A percentile compares a stretch with the other conserved stretches of the same genome.
phyloP scores from a whole-genome alignment of 1,140 invertebrate genomes.

The Pristionchus pacificus region DNA sequence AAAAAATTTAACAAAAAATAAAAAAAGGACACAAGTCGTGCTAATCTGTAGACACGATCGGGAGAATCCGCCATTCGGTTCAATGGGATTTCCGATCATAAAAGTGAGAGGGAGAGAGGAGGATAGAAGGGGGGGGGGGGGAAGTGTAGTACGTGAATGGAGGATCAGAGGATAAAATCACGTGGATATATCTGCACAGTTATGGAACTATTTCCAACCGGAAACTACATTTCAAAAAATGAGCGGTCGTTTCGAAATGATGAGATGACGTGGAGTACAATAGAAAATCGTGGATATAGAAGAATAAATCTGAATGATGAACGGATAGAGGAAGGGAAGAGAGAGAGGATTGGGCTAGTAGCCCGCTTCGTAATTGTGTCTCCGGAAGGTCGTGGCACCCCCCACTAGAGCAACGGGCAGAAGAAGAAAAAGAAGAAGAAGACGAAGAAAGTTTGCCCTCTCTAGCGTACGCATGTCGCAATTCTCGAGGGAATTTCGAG shows the following conservation, averaged over 20 bases:
- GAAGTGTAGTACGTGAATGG: background rate
- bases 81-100: no score
- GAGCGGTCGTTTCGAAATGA: conserved; percentile 16
- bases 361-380: conserved; percentile 9
- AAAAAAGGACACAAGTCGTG: conserved; percentile 7
- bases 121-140: background rate
- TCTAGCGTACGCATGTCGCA: no score
- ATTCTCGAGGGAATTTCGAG: no score
- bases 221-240: conserved; percentile 13
- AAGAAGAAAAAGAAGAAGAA: no score
- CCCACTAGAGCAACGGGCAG: no score
- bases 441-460: no score
- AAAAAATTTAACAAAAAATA: conserved; percentile 2
- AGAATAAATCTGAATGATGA: background rate
- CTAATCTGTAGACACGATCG: no score
- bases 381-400: conserved; percentile 2
- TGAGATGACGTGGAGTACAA: conserved; percentile 1
- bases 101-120: conserved; percentile 12
- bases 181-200: no score
- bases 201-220: no score
- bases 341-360: conserved; percentile 1
- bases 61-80: no score
- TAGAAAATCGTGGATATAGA: conserved; percentile 1
- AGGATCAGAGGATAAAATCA: conserved; percentile 3
- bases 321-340: conserved; percentile 11